These are phyloP conservation scores for Apotomis turbidana DNA, from an alignment of 2,888 invertebrate species.

Conservation along the genomic window DNA sequence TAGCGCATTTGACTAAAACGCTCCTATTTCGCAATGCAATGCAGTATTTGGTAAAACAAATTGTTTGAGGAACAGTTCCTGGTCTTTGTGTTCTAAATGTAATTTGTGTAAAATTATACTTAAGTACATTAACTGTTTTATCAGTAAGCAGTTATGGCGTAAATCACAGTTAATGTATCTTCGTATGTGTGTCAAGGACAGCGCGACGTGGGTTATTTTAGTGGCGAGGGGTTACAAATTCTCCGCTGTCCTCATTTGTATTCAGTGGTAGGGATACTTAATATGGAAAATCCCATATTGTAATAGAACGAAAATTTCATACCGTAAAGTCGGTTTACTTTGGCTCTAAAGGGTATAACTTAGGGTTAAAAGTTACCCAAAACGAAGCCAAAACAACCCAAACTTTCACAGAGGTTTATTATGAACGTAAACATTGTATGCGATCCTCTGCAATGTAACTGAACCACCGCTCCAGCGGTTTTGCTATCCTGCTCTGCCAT, in stretches of 20 bases:
- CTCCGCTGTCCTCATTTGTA: conserved; percentile 51
- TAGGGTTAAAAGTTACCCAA: no score
- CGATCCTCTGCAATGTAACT: no score
- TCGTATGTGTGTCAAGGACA: conserved; percentile 44
- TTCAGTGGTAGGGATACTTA: conserved; percentile 51
- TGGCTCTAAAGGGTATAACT: no score
- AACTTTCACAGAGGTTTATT: no score
- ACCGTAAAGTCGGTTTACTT: no score
- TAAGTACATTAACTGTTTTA: conserved; percentile 31
- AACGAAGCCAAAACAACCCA: no score
- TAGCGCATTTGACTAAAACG: conserved; percentile 1
- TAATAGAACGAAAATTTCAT: no score
- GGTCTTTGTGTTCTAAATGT: neutral
- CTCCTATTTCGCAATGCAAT: neutral
- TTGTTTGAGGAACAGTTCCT: neutral
- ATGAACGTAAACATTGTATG: no score
- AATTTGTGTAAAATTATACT: conserved; percentile 30
- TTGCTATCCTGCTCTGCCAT: no score
- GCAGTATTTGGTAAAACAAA: neutral
- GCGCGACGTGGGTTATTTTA: conserved; percentile 42
- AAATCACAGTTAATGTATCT: conserved; percentile 27
- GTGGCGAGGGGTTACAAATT: conserved; percentile 26
- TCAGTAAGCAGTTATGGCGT: conserved; percentile 33
- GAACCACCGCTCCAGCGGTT: no score
- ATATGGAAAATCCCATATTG: neutral